Percentiles rank a stretch among this genome's conserved stretches.
phyloP scores from a whole-genome alignment of 2,888 invertebrate species.

The Microchrysa polita region DNA sequence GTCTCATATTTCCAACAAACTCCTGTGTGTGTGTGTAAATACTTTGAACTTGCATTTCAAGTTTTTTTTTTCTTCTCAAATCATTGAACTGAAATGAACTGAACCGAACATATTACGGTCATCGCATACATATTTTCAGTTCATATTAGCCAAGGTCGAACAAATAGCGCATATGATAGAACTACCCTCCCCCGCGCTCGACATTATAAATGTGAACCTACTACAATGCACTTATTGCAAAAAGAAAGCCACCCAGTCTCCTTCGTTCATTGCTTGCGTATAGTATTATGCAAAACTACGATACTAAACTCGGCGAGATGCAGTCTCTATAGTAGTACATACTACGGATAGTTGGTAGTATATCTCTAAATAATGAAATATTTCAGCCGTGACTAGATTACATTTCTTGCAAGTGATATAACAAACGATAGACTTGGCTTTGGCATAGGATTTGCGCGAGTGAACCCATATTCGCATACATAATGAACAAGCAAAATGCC shows the following conservation, averaged over 20 bases:
- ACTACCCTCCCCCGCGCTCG: too few relatives aligned
- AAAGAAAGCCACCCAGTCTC: too few relatives aligned
- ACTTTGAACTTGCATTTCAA: conserved; percentile 29
- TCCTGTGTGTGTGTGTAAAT: background rate
- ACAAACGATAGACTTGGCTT: background rate
- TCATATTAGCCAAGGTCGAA: conserved; percentile 27
- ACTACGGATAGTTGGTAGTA: background rate
- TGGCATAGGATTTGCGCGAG: background rate
- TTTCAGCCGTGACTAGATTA: conserved; percentile 25
- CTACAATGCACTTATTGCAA: too few relatives aligned
- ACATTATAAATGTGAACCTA: too few relatives aligned
- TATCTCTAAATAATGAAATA: conserved; percentile 3
- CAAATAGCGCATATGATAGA: background rate
- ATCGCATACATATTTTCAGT: conserved; percentile 23
- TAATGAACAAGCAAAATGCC: too few relatives aligned
- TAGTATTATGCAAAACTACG: background rate
- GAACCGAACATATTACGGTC: conserved; percentile 32
- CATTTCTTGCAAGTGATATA: conserved; percentile 10
- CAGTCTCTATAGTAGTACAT: too few relatives aligned
- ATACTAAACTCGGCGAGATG: too few relatives aligned
- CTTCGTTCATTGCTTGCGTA: background rate
- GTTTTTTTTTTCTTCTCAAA: conserved; percentile 29
- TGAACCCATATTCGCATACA: background rate
- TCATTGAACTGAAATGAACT: conserved; percentile 35
- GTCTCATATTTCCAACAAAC: conserved; percentile 21